Conservation (phyloP, 2,797 vertebrate genomes). For the Gymnothorax javanicus region DNA sequence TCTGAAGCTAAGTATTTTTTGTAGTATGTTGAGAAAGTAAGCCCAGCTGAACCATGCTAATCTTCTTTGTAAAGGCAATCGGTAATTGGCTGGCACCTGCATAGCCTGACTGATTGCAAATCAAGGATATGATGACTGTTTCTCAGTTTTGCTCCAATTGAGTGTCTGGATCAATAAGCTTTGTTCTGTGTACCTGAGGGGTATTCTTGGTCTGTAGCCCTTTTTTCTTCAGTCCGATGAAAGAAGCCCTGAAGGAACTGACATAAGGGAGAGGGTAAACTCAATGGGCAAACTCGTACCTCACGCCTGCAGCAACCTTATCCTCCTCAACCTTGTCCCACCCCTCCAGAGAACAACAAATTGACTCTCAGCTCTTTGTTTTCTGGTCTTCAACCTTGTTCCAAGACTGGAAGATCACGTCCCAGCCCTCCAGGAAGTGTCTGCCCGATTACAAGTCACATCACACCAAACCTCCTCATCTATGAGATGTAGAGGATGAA, state of each 20-base stretch:
- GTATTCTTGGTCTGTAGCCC: slow-evolving; percentile 20
- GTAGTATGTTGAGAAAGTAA: background rate
- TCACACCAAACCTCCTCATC: slow-evolving; percentile 54
- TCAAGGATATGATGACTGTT: background rate
- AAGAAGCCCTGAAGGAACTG: slow-evolving; percentile 3
- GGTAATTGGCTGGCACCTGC: background rate
- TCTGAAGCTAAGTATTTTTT: slow-evolving; percentile 27
- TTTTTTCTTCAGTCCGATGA: slow-evolving; percentile 21
- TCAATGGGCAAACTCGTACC: background rate
- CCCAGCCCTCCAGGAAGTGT: slow-evolving; percentile 52
- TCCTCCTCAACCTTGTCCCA: slow-evolving; percentile 5
- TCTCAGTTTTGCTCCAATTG: background rate
- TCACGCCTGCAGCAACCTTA: background rate
- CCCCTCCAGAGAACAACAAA: slow-evolving; percentile 6
- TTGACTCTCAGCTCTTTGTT: slow-evolving; percentile 25
- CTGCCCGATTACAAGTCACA: slow-evolving; percentile 60
- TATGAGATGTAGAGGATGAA: slow-evolving; percentile 20
- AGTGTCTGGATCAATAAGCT: slow-evolving; percentile 21
- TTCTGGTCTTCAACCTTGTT: slow-evolving; percentile 51
- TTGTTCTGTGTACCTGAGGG: background rate
- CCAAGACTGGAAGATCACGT: slow-evolving; percentile 58
- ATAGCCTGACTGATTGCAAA: background rate
- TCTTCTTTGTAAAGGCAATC: slow-evolving; percentile 1
- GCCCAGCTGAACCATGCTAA: slow-evolving; percentile 6
- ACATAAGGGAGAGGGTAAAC: slow-evolving; percentile 22